These are phyloP conservation scores for Nanger granti DNA, from an alignment of 2,113 vertebrate species.

Conservation along the genomic window DNA sequence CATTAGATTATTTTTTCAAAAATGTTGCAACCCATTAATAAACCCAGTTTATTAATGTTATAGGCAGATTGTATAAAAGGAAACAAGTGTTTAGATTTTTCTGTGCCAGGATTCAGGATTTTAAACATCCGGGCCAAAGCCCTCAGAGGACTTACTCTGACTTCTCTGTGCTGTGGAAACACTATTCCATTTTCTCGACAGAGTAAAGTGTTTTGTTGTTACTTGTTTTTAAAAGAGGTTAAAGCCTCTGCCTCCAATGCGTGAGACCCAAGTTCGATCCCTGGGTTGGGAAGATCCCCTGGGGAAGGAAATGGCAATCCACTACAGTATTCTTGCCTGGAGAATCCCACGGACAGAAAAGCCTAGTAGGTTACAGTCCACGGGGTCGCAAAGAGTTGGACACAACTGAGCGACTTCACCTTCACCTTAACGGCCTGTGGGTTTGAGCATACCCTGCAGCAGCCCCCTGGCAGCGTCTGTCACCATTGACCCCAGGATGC, in stretches of 20 bases:
- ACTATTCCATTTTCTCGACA: neutral
- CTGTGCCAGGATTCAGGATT: neutral
- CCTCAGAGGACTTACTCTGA: neutral
- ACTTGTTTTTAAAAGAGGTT: neutral
- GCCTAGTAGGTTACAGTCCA: too few species aligned
- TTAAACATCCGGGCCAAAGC: neutral
- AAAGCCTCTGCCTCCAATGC: too few species aligned
- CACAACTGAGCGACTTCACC: too few species aligned
- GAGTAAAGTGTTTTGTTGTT: neutral
- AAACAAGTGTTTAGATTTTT: neutral
- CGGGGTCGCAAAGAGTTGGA: too few species aligned
- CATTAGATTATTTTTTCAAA: neutral
- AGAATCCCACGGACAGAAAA: too few species aligned
- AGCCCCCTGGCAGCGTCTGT: neutral
- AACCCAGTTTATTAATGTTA: neutral
- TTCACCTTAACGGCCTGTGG: too few species aligned
- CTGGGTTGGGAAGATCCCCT: too few species aligned
- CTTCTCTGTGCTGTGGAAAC: neutral
- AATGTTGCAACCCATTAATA: neutral
- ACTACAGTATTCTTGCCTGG: too few species aligned
- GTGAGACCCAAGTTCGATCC: too few species aligned
- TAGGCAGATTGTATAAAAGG: neutral
- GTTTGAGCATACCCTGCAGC: too few species aligned
- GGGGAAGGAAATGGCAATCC: too few species aligned
- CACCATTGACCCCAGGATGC: rapidly evolving